Percentiles rank a stretch among this genome's conserved stretches.
Evolutionary conservation across 1,140 invertebrate genomes (phyloP).

Genomic region (Dendrolimus kikuchii): DNA sequence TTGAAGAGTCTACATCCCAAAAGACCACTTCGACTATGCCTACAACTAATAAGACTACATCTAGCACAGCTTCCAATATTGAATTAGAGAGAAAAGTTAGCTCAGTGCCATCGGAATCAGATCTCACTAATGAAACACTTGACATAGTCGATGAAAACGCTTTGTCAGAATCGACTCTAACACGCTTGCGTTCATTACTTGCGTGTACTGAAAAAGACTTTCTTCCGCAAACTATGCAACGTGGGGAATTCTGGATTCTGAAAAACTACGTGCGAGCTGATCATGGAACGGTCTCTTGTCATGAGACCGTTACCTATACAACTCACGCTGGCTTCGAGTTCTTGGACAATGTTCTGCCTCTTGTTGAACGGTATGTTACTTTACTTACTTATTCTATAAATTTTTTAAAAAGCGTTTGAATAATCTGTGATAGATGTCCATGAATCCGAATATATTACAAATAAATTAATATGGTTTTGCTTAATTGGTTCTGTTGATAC

Average conservation of each 20-base stretch:
- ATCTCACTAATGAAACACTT: conserved; percentile 41
- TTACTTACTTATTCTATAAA: background rate
- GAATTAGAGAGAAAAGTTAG: conserved; percentile 47
- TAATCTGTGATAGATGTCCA: too few species aligned
- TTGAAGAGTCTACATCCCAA: conserved; percentile 55
- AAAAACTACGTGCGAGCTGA: conserved; percentile 87
- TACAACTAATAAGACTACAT: conserved; percentile 52
- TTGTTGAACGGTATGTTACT: conserved; percentile 77
- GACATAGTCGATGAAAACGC: conserved; percentile 59
- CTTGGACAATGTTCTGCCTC: conserved; percentile 88
- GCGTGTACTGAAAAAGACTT: conserved; percentile 79
- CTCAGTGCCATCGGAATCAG: conserved; percentile 39
- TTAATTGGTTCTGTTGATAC: too few species aligned
- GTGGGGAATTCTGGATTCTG: conserved; percentile 92
- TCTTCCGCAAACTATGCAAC: conserved; percentile 78
- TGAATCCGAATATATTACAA: too few species aligned
- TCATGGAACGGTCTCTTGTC: conserved; percentile 76
- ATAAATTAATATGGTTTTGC: too few species aligned
- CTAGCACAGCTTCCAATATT: conserved; percentile 44
- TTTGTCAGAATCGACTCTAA: conserved; percentile 43
- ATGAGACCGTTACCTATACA: conserved; percentile 92
- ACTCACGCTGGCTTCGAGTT: conserved; percentile 94
- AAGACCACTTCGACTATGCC: conserved; percentile 46
- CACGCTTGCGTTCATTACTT: conserved; percentile 51
- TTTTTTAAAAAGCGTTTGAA: too few species aligned